Conservation (phyloP, 2,888 invertebrate species). For the Troides aeacus region DNA sequence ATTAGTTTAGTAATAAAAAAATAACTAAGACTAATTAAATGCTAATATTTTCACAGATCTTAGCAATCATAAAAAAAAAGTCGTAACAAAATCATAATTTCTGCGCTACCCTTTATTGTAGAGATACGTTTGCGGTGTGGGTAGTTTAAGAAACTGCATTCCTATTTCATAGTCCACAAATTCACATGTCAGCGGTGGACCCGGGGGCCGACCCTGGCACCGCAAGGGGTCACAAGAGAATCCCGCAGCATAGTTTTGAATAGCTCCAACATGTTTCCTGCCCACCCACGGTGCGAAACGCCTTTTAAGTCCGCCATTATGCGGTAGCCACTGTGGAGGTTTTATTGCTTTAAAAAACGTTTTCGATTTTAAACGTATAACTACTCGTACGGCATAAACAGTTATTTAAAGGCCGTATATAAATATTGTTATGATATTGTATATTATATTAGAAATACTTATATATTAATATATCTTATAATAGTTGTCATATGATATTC, state of each 20-base stretch:
- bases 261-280: constrained; percentile 46
- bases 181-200: constrained; percentile 18
- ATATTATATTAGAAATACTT: too few species aligned
- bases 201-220: constrained; percentile 21
- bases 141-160: constrained; percentile 20
- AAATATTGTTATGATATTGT: neutral
- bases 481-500: too few species aligned
- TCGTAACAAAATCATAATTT: neutral
- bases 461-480: too few species aligned
- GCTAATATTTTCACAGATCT: too few species aligned
- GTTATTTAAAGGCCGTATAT: neutral
- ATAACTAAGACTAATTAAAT: too few species aligned
- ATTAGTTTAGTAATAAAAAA: too few species aligned
- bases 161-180: constrained; percentile 13
- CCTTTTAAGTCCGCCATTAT: constrained; percentile 31
- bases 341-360: constrained; percentile 22
- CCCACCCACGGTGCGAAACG: constrained; percentile 44
- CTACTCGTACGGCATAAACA: neutral
- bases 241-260: constrained; percentile 33
- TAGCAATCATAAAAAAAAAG: neutral
- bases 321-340: constrained; percentile 30
- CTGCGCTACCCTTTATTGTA: neutral
- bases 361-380: neutral
- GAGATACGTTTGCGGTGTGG: neutral
- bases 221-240: constrained; percentile 29